Evolutionary conservation across 2,797 vertebrate species (phyloP).

Genomic region (Enteromius paludinosus): DNA sequence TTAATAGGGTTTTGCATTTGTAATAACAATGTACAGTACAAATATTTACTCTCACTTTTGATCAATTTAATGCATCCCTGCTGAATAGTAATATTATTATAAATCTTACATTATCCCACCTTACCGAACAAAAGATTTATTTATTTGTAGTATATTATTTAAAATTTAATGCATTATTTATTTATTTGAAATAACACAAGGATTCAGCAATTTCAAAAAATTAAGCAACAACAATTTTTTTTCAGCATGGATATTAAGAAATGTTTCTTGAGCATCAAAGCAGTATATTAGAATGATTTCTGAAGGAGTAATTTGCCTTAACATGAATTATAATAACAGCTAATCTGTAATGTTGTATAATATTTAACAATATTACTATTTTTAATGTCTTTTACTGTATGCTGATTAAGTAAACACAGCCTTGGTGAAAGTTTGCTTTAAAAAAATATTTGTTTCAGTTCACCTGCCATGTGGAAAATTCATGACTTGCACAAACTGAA

Average conservation of each 20-base stretch:
- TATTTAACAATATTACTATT: neutral
- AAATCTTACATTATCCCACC: too few relatives aligned
- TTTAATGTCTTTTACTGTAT: neutral
- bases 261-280: neutral
- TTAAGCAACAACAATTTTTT: neutral
- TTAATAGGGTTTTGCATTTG: neutral
- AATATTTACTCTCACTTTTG: neutral
- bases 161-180: too few relatives aligned
- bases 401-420: neutral
- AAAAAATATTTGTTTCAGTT: neutral
- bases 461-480: neutral
- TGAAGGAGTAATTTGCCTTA: neutral
- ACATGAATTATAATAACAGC: neutral
- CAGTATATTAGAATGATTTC: constrained; percentile 1
- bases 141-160: too few relatives aligned
- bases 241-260: neutral
- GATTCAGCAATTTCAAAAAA: too few relatives aligned
- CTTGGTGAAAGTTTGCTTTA: neutral
- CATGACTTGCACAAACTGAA: neutral
- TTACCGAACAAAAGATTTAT: too few relatives aligned
- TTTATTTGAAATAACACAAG: too few relatives aligned
- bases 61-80: neutral
- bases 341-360: neutral
- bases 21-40: neutral
- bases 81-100: too few relatives aligned